A percentile compares a stretch with the other conserved stretches of the same genome.
phyloP scores from a whole-genome alignment of 92 coral and sea anemone genomes.

The Epizoanthus illoricatus region DNA sequence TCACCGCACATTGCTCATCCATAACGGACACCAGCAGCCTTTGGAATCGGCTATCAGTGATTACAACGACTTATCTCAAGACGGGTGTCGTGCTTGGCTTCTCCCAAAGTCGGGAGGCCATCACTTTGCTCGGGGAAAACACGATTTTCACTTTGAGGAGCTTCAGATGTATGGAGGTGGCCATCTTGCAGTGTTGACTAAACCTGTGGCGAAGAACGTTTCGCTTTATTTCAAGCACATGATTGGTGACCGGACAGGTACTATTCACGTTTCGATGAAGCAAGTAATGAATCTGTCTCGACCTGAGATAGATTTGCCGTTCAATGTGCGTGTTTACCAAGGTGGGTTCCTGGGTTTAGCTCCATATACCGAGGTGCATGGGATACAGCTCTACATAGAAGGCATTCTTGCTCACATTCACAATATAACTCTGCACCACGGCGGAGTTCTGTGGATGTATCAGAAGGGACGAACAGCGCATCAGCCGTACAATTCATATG shows the following conservation, averaged over 20 bases:
- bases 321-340: constrained; percentile 63
- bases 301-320: constrained; percentile 68
- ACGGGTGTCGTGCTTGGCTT: constrained; percentile 76
- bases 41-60: constrained; percentile 55
- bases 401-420: constrained; percentile 66
- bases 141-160: constrained; percentile 70
- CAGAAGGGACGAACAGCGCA: constrained; percentile 62
- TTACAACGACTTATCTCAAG: constrained; percentile 59
- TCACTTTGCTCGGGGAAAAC: constrained; percentile 62
- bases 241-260: constrained; percentile 76
- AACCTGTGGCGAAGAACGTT: constrained; percentile 54
- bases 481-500: constrained; percentile 59
- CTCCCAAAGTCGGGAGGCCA: constrained; percentile 66
- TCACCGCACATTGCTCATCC: constrained; percentile 66
- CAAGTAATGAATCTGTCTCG: constrained; percentile 68
- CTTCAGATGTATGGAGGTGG: constrained; percentile 78
- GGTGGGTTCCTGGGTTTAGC: constrained; percentile 74
- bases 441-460: constrained; percentile 72
- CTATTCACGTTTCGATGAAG: constrained; percentile 60
- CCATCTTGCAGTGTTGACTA: constrained; percentile 67
- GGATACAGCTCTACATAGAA: constrained; percentile 60
- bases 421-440: constrained; percentile 68
- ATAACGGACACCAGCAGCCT: constrained; percentile 71
- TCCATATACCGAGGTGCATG: constrained; percentile 70
- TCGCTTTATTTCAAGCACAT: constrained; percentile 60